These are phyloP conservation scores for Mythimna impura DNA, from an alignment of 2,888 invertebrate genomes.

Conservation along the genomic window DNA sequence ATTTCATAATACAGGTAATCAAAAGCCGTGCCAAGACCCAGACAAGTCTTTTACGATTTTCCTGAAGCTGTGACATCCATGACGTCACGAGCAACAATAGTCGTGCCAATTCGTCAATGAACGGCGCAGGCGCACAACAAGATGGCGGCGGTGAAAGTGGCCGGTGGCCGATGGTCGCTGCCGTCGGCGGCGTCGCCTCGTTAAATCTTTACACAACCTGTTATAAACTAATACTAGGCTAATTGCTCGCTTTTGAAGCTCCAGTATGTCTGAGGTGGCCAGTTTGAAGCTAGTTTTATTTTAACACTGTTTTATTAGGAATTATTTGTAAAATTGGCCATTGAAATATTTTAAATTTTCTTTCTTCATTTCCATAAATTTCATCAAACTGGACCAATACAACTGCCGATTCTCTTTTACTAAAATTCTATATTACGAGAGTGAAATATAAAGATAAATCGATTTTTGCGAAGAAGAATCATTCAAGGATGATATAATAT, in stretches of 20 bases:
- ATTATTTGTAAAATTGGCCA: not conserved
- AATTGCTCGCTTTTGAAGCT: slow-evolving; percentile 64
- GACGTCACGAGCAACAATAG: slow-evolving; percentile 76
- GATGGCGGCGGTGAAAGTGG: slow-evolving; percentile 89
- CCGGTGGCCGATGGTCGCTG: slow-evolving; percentile 75
- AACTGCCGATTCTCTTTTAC: not conserved
- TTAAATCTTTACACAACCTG: slow-evolving; percentile 76
- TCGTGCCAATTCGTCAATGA: slow-evolving; percentile 81
- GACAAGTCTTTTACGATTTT: slow-evolving; percentile 46
- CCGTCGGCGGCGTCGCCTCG: slow-evolving; percentile 61
- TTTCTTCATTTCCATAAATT: not conserved
- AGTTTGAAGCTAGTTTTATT: slow-evolving; percentile 18
- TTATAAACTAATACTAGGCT: slow-evolving; percentile 65
- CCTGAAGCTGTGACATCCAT: slow-evolving; percentile 68
- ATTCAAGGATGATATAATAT: slow-evolving; percentile 20
- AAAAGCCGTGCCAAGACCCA: slow-evolving; percentile 27
- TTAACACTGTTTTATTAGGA: slow-evolving; percentile 5
- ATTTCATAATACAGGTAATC: slow-evolving; percentile 34
- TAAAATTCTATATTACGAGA: not conserved
- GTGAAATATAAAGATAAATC: not conserved
- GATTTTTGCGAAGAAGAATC: slow-evolving; percentile 14
- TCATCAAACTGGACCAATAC: not conserved
- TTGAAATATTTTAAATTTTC: not conserved
- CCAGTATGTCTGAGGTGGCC: slow-evolving; percentile 33
- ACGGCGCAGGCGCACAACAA: slow-evolving; percentile 78